These are phyloP conservation scores for Cydia pomonella DNA, from an alignment of 1,140 invertebrate species.

Conservation along the genomic window DNA sequence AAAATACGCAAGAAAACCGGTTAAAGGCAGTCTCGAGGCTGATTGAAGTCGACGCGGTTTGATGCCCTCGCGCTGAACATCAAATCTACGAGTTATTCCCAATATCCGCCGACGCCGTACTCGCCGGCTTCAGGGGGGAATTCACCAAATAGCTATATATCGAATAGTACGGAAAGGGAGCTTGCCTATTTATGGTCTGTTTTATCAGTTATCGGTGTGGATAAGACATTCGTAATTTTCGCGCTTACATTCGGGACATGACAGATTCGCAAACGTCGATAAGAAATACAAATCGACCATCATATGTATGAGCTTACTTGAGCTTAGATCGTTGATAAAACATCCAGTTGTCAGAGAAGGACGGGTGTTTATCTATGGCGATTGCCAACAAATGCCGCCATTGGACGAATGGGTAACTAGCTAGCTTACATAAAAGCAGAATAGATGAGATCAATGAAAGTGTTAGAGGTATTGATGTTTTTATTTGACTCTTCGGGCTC, in stretches of 20 bases:
- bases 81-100: slow-evolving; percentile 57
- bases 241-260: neutral
- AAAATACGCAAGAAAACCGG: neutral
- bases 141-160: neutral
- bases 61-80: slow-evolving; percentile 36
- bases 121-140: slow-evolving; percentile 34
- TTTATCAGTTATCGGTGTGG: neutral
- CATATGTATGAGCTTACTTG: neutral
- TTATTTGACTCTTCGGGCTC: neutral
- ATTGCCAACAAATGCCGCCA: no score
- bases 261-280: neutral
- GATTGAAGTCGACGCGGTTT: slow-evolving; percentile 24
- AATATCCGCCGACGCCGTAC: slow-evolving; percentile 42
- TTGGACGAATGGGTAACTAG: no score
- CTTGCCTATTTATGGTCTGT: neutral
- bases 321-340: no score
- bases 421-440: no score
- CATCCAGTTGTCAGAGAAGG: no score
- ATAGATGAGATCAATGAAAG: no score
- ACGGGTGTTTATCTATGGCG: no score
- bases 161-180: neutral
- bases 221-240: neutral
- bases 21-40: slow-evolving; percentile 6
- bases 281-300: neutral
- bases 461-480: no score